Base-by-base conservation (phyloP, 2,113 vertebrate species). In the Myxocyprinus asiaticus region DNA sequence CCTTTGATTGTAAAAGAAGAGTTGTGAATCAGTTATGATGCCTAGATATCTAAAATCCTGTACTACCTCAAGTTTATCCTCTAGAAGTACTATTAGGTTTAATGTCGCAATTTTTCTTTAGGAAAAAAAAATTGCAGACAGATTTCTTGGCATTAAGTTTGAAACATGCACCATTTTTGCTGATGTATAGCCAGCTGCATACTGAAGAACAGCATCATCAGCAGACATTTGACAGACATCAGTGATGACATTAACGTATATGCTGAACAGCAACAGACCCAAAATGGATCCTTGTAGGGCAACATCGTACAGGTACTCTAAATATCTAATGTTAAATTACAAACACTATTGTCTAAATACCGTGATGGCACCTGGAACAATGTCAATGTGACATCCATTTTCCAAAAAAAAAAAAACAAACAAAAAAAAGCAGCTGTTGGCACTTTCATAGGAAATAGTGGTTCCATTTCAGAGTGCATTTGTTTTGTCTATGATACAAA, bases 191-290 rank as follows among this genome's bases (percentile, higher is more conserved):
- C 22, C 22, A 48, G 15, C 55, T 61, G 12, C 9, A 15, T 9
- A 33, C 22, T 12, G 48, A 42, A 55, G 3, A 55, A 53, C 10
- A 55, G 51, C 50, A 69, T 72, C 42, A 44, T 72, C 42, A 44
- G 42, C 33, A 72, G 51, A 44, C 42, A 59, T 58, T 72, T 72
- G 69, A 72, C 53, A 58, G 42, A 33, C 51, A 44, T 10, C 12
- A 56, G 50, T 3, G 2, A 45, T 44, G 5, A 17, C 12, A 45
- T 59, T 72, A 72, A 45, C 69, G 44, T 72, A 56, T 58, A 72
- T 58, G 53, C 69, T 71, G 69, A 71, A 44, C 42, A 10, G 12
- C 69, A 71, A 56, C 10, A 43, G 15, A 55, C 48, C 22, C 22
- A 33, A 33, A 33, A 33, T 33, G 22, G 1, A 33, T 33, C 22